Evolutionary conservation across 2,797 vertebrate genomes (phyloP).

Genomic region (Nannoperca australis): DNA sequence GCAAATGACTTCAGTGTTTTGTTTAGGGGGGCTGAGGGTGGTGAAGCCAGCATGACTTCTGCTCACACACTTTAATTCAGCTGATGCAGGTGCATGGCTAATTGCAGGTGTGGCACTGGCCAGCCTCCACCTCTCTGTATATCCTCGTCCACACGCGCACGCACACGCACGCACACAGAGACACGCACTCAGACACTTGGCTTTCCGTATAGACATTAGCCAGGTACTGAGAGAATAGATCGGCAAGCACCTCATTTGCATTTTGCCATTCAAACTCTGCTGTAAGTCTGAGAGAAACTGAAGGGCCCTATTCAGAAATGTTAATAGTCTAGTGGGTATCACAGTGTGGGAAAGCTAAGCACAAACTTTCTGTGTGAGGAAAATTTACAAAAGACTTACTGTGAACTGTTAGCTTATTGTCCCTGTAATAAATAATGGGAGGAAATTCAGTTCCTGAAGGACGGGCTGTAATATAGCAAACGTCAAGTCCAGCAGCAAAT

Average conservation of each 20-base stretch:
- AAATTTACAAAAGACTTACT: slow-evolving; percentile 67
- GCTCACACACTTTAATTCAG: slow-evolving; percentile 86
- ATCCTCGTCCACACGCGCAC: slow-evolving; percentile 31
- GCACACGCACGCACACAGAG: slow-evolving; percentile 16
- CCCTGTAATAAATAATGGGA: slow-evolving; percentile 58
- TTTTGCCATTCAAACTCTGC: slow-evolving; percentile 92
- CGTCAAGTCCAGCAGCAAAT: slow-evolving; percentile 16
- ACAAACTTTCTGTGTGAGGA: slow-evolving; percentile 91
- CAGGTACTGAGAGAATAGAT: slow-evolving; percentile 94
- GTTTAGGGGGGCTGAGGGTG: slow-evolving; percentile 83
- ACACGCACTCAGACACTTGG: slow-evolving; percentile 57
- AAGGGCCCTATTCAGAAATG: slow-evolving; percentile 94
- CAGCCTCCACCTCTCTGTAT: slow-evolving; percentile 78
- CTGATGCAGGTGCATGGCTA: slow-evolving; percentile 93
- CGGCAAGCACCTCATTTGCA: slow-evolving; percentile 94
- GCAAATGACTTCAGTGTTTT: slow-evolving; percentile 92
- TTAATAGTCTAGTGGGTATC: slow-evolving; percentile 93
- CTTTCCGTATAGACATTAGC: slow-evolving; percentile 90
- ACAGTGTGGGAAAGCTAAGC: slow-evolving; percentile 86
- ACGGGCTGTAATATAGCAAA: slow-evolving; percentile 34
- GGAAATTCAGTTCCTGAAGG: slow-evolving; percentile 20
- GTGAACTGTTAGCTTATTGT: slow-evolving; percentile 68
- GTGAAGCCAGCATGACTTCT: slow-evolving; percentile 87
- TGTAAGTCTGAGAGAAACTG: slow-evolving; percentile 90
- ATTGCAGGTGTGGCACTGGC: slow-evolving; percentile 95